These are phyloP conservation scores for Sicus ferrugineus DNA, from an alignment of 2,888 invertebrate species.

Conservation along the genomic window DNA sequence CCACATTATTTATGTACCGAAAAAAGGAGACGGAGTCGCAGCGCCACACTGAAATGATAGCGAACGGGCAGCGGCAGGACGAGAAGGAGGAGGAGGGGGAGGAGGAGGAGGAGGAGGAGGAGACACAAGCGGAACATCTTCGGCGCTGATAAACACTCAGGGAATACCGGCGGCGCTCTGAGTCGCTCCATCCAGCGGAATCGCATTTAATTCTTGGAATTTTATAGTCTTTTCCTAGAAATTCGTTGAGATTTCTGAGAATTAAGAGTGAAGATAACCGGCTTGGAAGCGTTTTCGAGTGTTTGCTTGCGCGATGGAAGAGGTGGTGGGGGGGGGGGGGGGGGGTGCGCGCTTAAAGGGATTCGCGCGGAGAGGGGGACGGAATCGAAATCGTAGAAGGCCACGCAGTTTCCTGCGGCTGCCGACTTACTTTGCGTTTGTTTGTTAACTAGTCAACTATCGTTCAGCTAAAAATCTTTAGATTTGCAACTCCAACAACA, in stretches of 20 bases:
- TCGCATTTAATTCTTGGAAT: conserved; percentile 59
- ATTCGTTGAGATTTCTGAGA: conserved; percentile 47
- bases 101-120: too few species aligned
- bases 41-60: neutral
- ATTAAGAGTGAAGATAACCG: conserved; percentile 44
- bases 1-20: conserved; percentile 23
- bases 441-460: neutral
- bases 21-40: neutral
- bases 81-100: too few species aligned
- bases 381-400: neutral
- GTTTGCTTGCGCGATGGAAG: neutral
- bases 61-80: too few species aligned
- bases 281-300: neutral
- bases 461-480: neutral
- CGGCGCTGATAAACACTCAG: conserved; percentile 43
- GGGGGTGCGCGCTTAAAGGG: neutral
- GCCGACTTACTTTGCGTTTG: neutral
- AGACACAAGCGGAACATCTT: conserved; percentile 34
- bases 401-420: too few species aligned
- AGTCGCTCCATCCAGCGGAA: neutral
- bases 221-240: conserved; percentile 61
- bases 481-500: neutral
- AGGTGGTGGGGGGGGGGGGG: neutral
- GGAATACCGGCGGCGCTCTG: conserved; percentile 54
- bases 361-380: neutral